These are phyloP conservation scores for Heliangelus exortis DNA, from an alignment of 2,797 vertebrate species.

Conservation along the genomic window DNA sequence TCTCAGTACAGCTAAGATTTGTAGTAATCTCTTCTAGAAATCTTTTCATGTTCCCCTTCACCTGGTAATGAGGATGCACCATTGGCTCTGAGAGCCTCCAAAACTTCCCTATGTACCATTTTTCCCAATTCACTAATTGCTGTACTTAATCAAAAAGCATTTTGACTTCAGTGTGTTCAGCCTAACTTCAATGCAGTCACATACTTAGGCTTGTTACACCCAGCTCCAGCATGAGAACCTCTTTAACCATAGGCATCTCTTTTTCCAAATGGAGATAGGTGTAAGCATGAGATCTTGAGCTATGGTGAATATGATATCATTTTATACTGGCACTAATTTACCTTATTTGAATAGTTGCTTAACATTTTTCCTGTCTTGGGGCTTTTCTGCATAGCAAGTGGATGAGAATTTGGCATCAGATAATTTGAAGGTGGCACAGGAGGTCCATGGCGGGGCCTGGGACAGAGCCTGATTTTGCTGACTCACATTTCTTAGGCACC, in stretches of 20 bases:
- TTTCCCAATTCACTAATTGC: not conserved
- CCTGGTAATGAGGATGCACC: not conserved
- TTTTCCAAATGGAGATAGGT: not conserved
- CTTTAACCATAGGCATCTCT: not conserved
- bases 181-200: not conserved
- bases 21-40: not conserved
- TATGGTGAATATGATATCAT: not conserved
- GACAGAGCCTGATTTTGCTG: not conserved
- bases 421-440: not conserved
- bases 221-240: not conserved
- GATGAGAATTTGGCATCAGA: not conserved
- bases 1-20: not conserved
- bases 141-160: not conserved
- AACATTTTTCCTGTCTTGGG: not conserved
- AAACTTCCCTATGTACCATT: too few relatives aligned
- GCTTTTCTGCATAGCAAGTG: not conserved
- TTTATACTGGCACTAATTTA: not conserved
- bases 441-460: not conserved
- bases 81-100: not conserved
- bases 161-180: not conserved
- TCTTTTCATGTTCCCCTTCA: not conserved
- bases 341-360: not conserved
- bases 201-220: not conserved
- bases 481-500: not conserved
- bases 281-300: not conserved